Evolutionary conservation across 92 coral and sea anemone species (phyloP).

Genomic region (Epizoanthus scotinus): DNA sequence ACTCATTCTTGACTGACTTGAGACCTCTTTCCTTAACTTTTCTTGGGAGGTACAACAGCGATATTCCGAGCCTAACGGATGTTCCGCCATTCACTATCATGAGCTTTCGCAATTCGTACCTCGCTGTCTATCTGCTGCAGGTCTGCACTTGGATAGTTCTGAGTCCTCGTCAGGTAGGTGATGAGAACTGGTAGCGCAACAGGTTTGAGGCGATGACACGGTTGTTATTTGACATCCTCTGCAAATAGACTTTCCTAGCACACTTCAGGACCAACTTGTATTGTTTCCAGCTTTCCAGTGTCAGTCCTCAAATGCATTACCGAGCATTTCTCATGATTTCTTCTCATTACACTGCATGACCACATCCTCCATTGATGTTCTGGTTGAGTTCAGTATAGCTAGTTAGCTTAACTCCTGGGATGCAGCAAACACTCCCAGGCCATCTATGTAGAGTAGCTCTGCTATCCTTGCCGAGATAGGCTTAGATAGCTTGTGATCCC

Average conservation of each 20-base stretch:
- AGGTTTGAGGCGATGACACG: too few relatives aligned
- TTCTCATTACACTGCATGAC: conserved; percentile 4
- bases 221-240: neutral
- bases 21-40: neutral
- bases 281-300: neutral
- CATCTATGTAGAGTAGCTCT: neutral
- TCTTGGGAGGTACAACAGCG: conserved; percentile 3
- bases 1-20: neutral
- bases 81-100: neutral
- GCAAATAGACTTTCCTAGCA: too few relatives aligned
- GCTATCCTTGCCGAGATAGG: neutral
- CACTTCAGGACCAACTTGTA: neutral
- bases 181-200: too few relatives aligned
- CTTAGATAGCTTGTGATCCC: too few relatives aligned
- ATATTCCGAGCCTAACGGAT: neutral
- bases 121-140: too few relatives aligned
- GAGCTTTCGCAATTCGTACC: too few relatives aligned
- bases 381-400: neutral
- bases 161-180: too few relatives aligned
- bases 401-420: neutral
- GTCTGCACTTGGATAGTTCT: too few relatives aligned
- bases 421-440: conserved; percentile 1
- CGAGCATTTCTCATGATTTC: conserved; percentile 5
- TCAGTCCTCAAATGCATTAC: neutral
- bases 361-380: neutral